These are phyloP conservation scores for Cyprinodon brontotheroides DNA, from an alignment of 2,113 vertebrate genomes.

Conservation along the genomic window DNA sequence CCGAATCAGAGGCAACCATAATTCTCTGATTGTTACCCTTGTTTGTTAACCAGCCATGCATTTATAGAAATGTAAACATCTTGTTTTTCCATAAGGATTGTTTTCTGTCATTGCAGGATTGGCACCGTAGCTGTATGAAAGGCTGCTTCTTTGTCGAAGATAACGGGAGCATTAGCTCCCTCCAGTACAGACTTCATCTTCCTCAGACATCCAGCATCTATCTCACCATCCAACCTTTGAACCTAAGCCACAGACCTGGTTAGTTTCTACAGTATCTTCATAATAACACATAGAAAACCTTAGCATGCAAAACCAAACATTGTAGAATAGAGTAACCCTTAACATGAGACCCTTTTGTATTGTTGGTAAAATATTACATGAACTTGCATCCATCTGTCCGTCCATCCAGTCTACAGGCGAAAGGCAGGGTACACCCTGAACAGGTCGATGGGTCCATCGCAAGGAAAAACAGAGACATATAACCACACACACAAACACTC, in stretches of 20 bases:
- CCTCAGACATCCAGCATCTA: slow-evolving; percentile 81
- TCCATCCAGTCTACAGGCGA: too few species aligned
- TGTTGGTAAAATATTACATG: background rate
- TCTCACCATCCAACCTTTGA: slow-evolving; percentile 86
- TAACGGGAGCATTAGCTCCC: slow-evolving; percentile 82
- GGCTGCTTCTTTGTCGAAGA: slow-evolving; percentile 94
- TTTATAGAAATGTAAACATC: background rate
- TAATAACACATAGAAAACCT: background rate
- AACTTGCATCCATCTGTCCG: background rate
- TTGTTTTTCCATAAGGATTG: background rate
- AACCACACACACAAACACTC: too few species aligned
- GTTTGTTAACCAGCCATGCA: background rate
- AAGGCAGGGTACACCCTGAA: too few species aligned
- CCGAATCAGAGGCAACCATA: background rate
- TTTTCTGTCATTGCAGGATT: slow-evolving; percentile 80
- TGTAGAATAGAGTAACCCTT: background rate
- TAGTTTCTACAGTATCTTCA: slow-evolving; percentile 21
- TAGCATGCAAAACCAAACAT: background rate
- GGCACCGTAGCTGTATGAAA: slow-evolving; percentile 80
- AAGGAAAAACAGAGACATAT: too few species aligned
- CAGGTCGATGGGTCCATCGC: too few species aligned
- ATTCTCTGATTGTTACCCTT: background rate
- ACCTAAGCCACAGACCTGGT: slow-evolving; percentile 72
- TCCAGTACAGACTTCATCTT: slow-evolving; percentile 87
- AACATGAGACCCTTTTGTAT: background rate